Conservation (phyloP, 1,140 invertebrate species). For the Trissolcus basalis region DNA sequence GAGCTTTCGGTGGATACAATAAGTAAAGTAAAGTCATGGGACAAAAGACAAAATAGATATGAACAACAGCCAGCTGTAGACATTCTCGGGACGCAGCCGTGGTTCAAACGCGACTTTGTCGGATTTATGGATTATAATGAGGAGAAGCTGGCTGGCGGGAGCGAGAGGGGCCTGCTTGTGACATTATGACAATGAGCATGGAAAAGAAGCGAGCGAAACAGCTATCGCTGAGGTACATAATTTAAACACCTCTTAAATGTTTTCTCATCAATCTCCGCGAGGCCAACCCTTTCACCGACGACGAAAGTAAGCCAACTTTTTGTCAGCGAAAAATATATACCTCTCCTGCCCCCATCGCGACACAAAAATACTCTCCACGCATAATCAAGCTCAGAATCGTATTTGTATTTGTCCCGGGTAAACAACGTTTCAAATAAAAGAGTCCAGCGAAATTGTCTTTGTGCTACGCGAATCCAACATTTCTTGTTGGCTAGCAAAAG, state of each 20-base stretch:
- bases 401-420: constrained; percentile 11
- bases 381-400: constrained; percentile 38
- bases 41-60: constrained; percentile 67
- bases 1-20: constrained; percentile 58
- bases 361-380: constrained; percentile 35
- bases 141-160: constrained; percentile 43
- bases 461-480: too few species aligned
- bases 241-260: constrained; percentile 66
- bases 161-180: constrained; percentile 64
- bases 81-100: constrained; percentile 58
- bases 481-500: too few species aligned
- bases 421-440: not conserved
- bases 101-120: constrained; percentile 69
- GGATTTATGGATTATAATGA: constrained; percentile 74
- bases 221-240: constrained; percentile 71
- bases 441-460: not conserved
- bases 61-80: constrained; percentile 64
- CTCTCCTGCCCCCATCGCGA: too few species aligned
- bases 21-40: constrained; percentile 63
- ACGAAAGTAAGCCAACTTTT: constrained; percentile 52
- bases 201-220: constrained; percentile 71
- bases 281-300: constrained; percentile 47
- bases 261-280: constrained; percentile 52
- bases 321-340: constrained; percentile 41
- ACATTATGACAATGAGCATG: constrained; percentile 71